Conservation (phyloP, 2,888 invertebrate genomes). For the Ceramica pisi region DNA sequence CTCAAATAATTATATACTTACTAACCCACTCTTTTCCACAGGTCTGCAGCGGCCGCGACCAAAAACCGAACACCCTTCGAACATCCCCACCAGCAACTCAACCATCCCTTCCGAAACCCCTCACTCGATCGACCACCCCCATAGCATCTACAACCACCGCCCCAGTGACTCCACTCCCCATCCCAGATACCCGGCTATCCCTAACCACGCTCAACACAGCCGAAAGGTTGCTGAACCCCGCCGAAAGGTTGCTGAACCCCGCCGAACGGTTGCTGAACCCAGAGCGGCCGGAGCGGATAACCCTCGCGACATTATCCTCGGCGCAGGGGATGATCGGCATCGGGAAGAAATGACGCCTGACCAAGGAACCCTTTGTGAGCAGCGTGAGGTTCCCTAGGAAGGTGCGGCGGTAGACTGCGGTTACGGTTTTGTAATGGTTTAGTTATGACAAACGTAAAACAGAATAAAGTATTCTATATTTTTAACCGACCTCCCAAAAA, state of each 20-base stretch:
- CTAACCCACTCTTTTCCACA: slow-evolving; percentile 55
- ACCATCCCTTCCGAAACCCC: slow-evolving; percentile 76
- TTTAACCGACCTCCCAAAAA: too few relatives aligned
- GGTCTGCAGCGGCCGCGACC: slow-evolving; percentile 89
- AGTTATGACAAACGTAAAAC: not conserved
- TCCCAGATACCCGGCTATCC: slow-evolving; percentile 76
- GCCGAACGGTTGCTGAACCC: slow-evolving; percentile 71
- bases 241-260: slow-evolving; percentile 70
- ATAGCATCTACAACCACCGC: slow-evolving; percentile 69
- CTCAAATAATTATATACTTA: not conserved
- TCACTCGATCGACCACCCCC: slow-evolving; percentile 81
- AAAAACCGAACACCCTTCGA: slow-evolving; percentile 82
- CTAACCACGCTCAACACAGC: slow-evolving; percentile 78
- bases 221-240: slow-evolving; percentile 75
- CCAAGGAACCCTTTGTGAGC: slow-evolving; percentile 73
- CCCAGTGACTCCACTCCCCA: slow-evolving; percentile 45
- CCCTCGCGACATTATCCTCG: slow-evolving; percentile 81
- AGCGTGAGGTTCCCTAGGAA: slow-evolving; percentile 79
- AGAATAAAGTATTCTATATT: too few relatives aligned
- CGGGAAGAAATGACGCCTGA: slow-evolving; percentile 89
- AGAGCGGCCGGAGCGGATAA: slow-evolving; percentile 78
- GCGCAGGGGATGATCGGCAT: slow-evolving; percentile 86
- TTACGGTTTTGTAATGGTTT: not conserved
- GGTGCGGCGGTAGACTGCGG: slow-evolving; percentile 77
- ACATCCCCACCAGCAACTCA: slow-evolving; percentile 83